Base-by-base conservation (phyloP, 2,113 vertebrate genomes). In the Tenebrosternarchus preto region DNA sequence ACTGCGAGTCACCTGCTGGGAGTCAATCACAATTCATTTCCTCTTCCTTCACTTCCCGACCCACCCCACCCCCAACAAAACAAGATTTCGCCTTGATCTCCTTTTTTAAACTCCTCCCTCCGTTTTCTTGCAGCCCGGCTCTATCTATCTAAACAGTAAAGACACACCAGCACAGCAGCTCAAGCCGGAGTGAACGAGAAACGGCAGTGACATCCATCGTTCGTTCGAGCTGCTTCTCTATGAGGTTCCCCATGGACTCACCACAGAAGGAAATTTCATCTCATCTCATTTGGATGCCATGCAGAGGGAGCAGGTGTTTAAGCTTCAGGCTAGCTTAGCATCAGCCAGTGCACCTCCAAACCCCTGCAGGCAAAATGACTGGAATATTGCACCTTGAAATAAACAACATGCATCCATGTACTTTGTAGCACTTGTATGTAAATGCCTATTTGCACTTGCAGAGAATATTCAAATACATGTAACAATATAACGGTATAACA, bases 261-360 rank as follows among this genome's bases (percentile, higher is more conserved):
- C 7, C 31, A 33, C 29, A 75, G 25, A 77, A 20, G 50, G 11
- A 53, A 55, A 63, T 25, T 50, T 50, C 43, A 50, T 50, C 15
- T 50, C 12, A 68, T 75, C 80, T 81, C 31, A 78, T 81, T 84
- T 81, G 78, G 68, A 78, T 75, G 69, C 64, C 59, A 72, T 68
- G 39, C 56, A 66, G 71, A 16, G 71, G 80, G 57, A 82, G 83
- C 80, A 84, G 80, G 80, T 82, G 83, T 55, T 64, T 70, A 15
- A 70, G 80, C 79, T 78, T 84, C 79, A 78, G 83, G 79, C 75
- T 84, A 78, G 64, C 12, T 78, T 84, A 79, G 71, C 71, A 66
- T 82, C 76, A 79, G 76, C 68, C 53, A 76, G 53, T 43, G 60
- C 77, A 69, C 78, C 69, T 68, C 68, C 11, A 80, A 80, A 71